Percentiles rank a stretch among this genome's conserved stretches.
These are phyloP conservation scores for Aquatica leii DNA, from an alignment of 2,888 invertebrate genomes.

Conservation along the genomic window DNA sequence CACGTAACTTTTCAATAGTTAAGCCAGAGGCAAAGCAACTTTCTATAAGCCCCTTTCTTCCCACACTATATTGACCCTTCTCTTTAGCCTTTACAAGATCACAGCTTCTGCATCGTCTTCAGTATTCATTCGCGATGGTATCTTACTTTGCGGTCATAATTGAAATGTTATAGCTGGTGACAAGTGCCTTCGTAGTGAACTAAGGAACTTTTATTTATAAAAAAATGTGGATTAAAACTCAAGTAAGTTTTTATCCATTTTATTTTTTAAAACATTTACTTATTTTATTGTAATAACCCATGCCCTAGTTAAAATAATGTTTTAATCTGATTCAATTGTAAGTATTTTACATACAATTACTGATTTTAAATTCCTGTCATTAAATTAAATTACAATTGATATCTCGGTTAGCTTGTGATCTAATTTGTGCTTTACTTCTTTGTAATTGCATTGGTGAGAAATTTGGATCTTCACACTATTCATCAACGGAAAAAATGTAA, in stretches of 20 bases:
- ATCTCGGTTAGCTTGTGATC: too few relatives aligned
- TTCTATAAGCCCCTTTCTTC: slow-evolving; percentile 56
- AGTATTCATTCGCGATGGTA: slow-evolving; percentile 35
- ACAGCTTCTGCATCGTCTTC: slow-evolving; percentile 45
- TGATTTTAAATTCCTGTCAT: too few relatives aligned
- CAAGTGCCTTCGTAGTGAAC: slow-evolving; percentile 28
- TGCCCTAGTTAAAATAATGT: too few relatives aligned
- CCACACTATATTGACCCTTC: slow-evolving; percentile 45
- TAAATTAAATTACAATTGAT: too few relatives aligned
- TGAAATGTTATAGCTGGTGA: slow-evolving; percentile 31
- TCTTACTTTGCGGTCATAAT: slow-evolving; percentile 28
- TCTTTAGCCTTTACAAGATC: slow-evolving; percentile 38
- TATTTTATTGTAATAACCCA: not conserved
- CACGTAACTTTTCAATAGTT: slow-evolving; percentile 25
- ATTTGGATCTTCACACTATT: too few relatives aligned
- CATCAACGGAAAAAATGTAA: too few relatives aligned
- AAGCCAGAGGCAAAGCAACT: slow-evolving; percentile 50
- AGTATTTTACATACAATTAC: too few relatives aligned
- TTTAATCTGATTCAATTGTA: too few relatives aligned
- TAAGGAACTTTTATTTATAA: slow-evolving; percentile 23
- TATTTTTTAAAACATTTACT: slow-evolving; percentile 10
- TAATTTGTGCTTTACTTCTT: too few relatives aligned
- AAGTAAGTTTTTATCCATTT: slow-evolving; percentile 30
- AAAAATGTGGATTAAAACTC: slow-evolving; percentile 39
- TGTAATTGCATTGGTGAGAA: too few relatives aligned